Conservation (phyloP, 2,113 vertebrate genomes). For the Litocranius walleri region DNA sequence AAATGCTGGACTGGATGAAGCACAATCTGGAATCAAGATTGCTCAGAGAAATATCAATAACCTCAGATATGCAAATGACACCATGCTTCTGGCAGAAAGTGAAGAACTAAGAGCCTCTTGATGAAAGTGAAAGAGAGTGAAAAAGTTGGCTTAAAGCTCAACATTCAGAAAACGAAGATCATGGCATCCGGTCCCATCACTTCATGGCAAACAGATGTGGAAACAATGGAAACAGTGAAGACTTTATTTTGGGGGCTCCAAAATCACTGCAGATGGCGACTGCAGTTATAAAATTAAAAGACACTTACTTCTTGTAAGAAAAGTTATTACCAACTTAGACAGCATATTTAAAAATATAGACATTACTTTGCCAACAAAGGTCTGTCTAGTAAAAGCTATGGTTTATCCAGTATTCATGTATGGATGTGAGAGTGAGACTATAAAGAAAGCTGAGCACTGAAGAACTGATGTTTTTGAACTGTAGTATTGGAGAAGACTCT, state of each 20-base stretch:
- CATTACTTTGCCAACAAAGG: neutral
- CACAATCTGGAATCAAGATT: neutral
- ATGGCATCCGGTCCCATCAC: neutral
- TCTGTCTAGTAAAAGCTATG: neutral
- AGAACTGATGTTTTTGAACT: neutral
- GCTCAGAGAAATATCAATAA: neutral
- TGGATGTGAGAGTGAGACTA: neutral
- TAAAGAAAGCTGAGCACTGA: neutral
- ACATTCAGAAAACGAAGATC: neutral
- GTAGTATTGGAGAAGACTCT: neutral
- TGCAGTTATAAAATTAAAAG: neutral
- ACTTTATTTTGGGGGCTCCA: neutral
- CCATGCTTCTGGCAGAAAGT: neutral
- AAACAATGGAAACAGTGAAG: neutral
- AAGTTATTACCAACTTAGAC: neutral
- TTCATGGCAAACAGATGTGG: neutral
- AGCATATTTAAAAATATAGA: neutral
- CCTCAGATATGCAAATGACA: neutral
- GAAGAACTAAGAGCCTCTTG: neutral
- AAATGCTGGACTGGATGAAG: neutral
- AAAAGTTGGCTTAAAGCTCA: neutral
- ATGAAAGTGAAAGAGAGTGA: neutral
- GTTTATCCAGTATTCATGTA: neutral
- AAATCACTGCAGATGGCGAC: neutral
- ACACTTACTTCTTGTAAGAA: neutral